Base-by-base conservation (phyloP, 2,797 vertebrate genomes). In the Naso thynnoides region DNA sequence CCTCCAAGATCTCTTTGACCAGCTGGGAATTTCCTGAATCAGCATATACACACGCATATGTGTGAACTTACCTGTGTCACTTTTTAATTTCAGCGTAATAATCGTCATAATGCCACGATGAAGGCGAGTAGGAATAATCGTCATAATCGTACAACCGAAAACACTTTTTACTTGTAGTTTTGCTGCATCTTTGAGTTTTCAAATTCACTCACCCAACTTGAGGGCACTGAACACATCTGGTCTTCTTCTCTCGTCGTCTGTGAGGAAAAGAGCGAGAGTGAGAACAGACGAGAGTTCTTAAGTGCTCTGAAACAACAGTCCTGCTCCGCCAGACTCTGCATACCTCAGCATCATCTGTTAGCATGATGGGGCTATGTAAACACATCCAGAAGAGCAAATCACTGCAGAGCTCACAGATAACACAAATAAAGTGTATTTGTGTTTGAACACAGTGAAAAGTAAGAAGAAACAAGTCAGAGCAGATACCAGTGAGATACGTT, bases 141-240 rank as follows among this genome's bases (percentile, higher is more conserved):
- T n/a, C 21, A 27, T 44, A 9, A 50, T 65, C 14, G n/a, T 24
- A 21, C 5, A n/a, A 53, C n/a, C 8, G n/a, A 48, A 70, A 42
- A 42, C 2, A 7, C 6, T 50, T 9, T 41, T 15, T n/a, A 13
- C 3, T n/a, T 11, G 6, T 7, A 14, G 33, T 21, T 60, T n/a
- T 11, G 1, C 0, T 26, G 11, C 5, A 27, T 53, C 8, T 19
- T 2, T 54, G 21, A 23, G 14, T 9, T 18, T 56, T 39, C 0
- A 19, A 16, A n/a, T 29, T 2, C 26, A 55, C 94, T 93, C 86
- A 98, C 97, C 98, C 83, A 97, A 76, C 89, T 98, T 99, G 84
- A 99, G 92, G 53, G 97, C 98, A 60, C 95, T 95, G 91, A 99
- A 99, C 78, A 99, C 93, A 86, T 99, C 97, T 56, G 98, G 97